phyloP scores from a whole-genome alignment of 1,140 invertebrate genomes.

The Camponotus pennsylvanicus region DNA sequence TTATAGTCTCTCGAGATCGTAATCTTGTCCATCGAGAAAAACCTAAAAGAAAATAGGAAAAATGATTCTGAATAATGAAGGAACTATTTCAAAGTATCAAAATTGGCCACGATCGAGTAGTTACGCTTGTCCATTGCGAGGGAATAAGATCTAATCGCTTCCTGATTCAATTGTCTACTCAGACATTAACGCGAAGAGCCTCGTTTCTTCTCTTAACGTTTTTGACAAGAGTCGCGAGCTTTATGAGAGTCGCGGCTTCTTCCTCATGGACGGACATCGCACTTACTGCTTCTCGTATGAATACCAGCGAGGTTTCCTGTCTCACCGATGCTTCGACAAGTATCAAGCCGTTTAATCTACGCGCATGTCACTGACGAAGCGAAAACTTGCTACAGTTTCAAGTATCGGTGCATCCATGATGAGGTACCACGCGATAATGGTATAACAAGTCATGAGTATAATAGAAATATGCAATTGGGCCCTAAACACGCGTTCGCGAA shows the following conservation, averaged over 20 bases:
- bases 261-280: slow-evolving; percentile 23
- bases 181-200: slow-evolving; percentile 45
- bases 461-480: slow-evolving; percentile 11
- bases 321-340: slow-evolving; percentile 51
- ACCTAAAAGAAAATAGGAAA: slow-evolving; percentile 42
- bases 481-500: slow-evolving; percentile 36
- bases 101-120: slow-evolving; percentile 59
- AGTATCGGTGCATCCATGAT: slow-evolving; percentile 40
- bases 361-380: slow-evolving; percentile 52
- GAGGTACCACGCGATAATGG: slow-evolving; percentile 19
- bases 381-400: slow-evolving; percentile 60
- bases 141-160: slow-evolving; percentile 65
- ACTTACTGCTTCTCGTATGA: slow-evolving; percentile 15
- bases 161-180: slow-evolving; percentile 69
- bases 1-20: background rate
- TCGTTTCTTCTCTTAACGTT: slow-evolving; percentile 41
- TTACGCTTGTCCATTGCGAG: slow-evolving; percentile 42
- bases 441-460: slow-evolving; percentile 42
- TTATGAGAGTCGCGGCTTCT: slow-evolving; percentile 38
- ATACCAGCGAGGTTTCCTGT: slow-evolving; percentile 44
- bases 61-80: slow-evolving; percentile 48
- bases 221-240: slow-evolving; percentile 35
- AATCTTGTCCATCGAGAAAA: slow-evolving; percentile 10
- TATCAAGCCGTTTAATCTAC: slow-evolving; percentile 54
- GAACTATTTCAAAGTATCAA: slow-evolving; percentile 12